Evolutionary conservation across 2,888 invertebrate genomes (phyloP).

Genomic region (Clostera curtula): DNA sequence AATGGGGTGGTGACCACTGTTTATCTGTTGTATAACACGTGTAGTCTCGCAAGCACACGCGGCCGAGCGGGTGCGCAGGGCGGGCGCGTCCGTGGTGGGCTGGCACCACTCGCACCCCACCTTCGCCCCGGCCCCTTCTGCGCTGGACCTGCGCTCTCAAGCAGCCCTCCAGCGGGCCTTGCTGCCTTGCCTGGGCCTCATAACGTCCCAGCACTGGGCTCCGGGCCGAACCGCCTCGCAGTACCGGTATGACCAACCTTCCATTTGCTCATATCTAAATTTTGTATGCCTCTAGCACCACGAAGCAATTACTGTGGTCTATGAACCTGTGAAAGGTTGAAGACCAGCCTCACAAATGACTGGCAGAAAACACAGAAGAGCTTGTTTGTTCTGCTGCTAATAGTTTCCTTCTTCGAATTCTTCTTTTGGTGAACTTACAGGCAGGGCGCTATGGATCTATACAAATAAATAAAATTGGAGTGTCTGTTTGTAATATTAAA

Average conservation of each 20-base stretch:
- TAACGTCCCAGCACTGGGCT: conserved; percentile 79
- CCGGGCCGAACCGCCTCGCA: conserved; percentile 70
- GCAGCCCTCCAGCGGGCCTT: conserved; percentile 62
- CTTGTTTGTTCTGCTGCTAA: too few relatives aligned
- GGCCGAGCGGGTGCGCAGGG: conserved; percentile 66
- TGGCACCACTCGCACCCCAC: conserved; percentile 88
- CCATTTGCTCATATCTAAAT: too few relatives aligned
- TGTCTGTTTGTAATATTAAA: too few relatives aligned
- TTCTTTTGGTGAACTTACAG: too few relatives aligned
- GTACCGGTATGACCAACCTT: conserved; percentile 60
- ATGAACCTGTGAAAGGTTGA: too few relatives aligned
- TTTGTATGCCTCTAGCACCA: too few relatives aligned
- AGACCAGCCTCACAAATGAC: too few relatives aligned
- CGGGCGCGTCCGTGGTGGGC: conserved; percentile 73
- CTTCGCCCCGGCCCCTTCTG: conserved; percentile 81
- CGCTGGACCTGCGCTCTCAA: conserved; percentile 80
- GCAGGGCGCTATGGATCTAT: too few relatives aligned
- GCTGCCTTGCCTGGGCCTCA: conserved; percentile 77
- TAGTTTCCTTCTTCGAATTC: too few relatives aligned
- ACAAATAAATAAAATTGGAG: too few relatives aligned
- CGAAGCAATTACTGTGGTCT: not conserved
- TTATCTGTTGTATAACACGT: not conserved
- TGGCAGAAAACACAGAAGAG: too few relatives aligned
- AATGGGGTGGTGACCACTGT: not conserved
- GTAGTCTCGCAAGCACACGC: conserved; percentile 74